Percentiles rank a stretch among this genome's conserved stretches.
These are phyloP conservation scores for Polydrusus tereticollis DNA, from an alignment of 2,888 invertebrate species.

Conservation along the genomic window DNA sequence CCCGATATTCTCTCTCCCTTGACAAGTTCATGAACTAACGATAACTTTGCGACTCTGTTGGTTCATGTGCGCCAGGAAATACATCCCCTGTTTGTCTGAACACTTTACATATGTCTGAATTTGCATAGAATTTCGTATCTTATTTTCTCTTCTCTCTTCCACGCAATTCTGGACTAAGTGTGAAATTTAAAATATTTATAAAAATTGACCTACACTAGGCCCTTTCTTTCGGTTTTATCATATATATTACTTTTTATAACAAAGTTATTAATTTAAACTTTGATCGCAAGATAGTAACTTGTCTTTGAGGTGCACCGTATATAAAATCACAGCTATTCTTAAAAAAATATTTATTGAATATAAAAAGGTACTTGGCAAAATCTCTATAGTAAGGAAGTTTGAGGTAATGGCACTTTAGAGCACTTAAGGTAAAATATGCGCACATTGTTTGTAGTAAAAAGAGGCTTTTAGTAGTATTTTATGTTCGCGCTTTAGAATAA, in stretches of 20 bases:
- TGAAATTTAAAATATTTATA: conserved; percentile 24
- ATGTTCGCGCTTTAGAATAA: conserved; percentile 8
- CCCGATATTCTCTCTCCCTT: conserved; percentile 18
- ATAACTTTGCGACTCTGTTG: conserved; percentile 16
- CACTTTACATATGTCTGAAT: conserved; percentile 34
- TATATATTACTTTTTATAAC: no score
- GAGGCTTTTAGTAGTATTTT: conserved; percentile 14
- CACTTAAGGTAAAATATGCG: conserved; percentile 26
- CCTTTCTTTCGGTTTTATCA: neutral
- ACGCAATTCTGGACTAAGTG: conserved; percentile 18
- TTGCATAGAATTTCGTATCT: conserved; percentile 28
- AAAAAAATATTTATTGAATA: conserved; percentile 24
- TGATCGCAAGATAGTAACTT: no score
- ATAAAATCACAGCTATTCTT: neutral
- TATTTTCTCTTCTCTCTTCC: conserved; percentile 15
- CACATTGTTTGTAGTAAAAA: conserved; percentile 24
- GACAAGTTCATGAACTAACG: conserved; percentile 27
- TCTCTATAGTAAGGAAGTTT: conserved; percentile 9
- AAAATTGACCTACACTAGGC: neutral
- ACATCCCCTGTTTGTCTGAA: conserved; percentile 19
- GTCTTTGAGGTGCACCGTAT: no score
- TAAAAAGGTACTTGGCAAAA: conserved; percentile 21
- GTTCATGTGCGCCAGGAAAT: conserved; percentile 17
- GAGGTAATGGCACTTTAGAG: conserved; percentile 20
- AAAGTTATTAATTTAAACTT: no score